Conservation (phyloP, 2,797 vertebrate genomes). For the Sarcophilus harrisii region DNA sequence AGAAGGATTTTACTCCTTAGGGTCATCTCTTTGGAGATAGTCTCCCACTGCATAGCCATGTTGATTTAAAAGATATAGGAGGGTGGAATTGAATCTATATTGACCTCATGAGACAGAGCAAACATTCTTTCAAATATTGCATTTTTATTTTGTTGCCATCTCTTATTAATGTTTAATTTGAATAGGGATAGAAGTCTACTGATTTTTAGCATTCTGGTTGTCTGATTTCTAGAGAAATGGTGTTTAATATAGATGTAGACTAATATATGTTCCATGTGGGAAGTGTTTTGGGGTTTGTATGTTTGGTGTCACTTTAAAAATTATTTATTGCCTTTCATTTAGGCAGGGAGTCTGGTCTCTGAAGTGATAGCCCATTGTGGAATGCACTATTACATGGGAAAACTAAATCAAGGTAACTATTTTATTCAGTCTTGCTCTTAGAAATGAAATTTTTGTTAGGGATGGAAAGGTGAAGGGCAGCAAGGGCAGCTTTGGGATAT, state of each 20-base stretch:
- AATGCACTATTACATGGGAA: constrained; percentile 90
- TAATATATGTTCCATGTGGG: constrained; percentile 32
- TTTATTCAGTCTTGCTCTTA: constrained; percentile 59
- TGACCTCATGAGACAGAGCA: neutral
- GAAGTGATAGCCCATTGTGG: constrained; percentile 91
- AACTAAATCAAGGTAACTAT: constrained; percentile 91
- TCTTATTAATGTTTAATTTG: neutral
- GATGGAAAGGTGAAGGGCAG: constrained; percentile 38
- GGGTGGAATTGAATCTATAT: neutral
- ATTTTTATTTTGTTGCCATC: neutral
- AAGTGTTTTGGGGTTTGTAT: constrained; percentile 64
- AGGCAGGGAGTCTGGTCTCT: constrained; percentile 90
- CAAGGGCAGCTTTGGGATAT: neutral
- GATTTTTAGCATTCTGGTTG: neutral
- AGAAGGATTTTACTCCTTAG: neutral
- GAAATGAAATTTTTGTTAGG: constrained; percentile 56
- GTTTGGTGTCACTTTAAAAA: constrained; percentile 63
- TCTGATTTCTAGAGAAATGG: constrained; percentile 48
- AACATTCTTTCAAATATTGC: neutral
- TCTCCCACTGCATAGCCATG: neutral
- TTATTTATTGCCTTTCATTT: constrained; percentile 81
- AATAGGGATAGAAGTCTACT: constrained; percentile 12
- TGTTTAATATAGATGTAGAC: constrained; percentile 13
- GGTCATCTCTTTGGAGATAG: neutral
- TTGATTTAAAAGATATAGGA: neutral